Conservation (phyloP, 2,797 vertebrate species). For the Girardinus metallicus region DNA sequence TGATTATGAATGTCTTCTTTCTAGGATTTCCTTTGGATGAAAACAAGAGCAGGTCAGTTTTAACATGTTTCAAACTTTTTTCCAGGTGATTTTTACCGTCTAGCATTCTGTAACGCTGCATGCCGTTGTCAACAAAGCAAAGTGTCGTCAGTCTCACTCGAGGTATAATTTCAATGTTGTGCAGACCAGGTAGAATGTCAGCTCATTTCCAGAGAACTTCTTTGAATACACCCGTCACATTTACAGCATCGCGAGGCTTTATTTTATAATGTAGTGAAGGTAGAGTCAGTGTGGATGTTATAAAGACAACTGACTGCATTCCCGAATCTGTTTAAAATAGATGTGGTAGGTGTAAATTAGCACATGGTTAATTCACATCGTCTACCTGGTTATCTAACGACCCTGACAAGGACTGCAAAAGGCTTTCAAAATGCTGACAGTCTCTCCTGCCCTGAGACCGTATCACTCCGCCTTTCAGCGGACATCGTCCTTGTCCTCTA, state of each 20-base stretch:
- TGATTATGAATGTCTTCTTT: not conserved
- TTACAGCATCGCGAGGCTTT: not conserved
- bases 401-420: not conserved
- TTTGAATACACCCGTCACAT: not conserved
- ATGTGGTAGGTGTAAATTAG: not conserved
- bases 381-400: not conserved
- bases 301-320: constrained; percentile 2
- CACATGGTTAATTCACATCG: not conserved
- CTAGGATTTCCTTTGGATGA: not conserved
- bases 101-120: no score
- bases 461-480: not conserved
- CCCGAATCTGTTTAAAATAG: not conserved
- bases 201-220: not conserved
- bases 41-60: not conserved
- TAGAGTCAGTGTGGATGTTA: not conserved
- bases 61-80: not conserved
- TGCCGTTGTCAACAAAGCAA: not conserved
- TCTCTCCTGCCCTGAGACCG: not conserved
- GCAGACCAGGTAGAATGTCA: not conserved
- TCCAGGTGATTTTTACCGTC: not conserved
- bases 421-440: constrained; percentile 3
- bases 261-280: not conserved
- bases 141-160: not conserved
- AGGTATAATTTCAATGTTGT: not conserved
- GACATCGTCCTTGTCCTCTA: not conserved